Conservation (phyloP, 2,113 vertebrate genomes). For the Pipa parva region DNA sequence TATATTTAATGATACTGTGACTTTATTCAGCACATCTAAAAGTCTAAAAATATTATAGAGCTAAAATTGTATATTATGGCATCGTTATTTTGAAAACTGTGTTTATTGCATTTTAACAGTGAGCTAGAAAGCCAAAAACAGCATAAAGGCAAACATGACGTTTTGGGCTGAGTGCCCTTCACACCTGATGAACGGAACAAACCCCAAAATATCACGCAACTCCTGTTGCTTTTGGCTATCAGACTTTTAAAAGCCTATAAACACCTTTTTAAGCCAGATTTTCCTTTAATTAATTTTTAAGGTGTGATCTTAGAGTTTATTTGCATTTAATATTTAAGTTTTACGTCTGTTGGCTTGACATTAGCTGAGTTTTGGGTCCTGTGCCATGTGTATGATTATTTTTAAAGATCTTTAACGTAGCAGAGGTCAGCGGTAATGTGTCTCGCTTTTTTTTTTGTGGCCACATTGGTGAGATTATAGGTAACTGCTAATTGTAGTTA, state of each 20-base stretch:
- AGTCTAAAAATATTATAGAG: background rate
- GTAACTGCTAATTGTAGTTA: background rate
- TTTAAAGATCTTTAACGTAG: background rate
- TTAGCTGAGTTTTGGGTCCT: constrained; percentile 7
- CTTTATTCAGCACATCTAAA: background rate
- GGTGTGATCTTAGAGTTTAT: constrained; percentile 20
- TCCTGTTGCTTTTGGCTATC: constrained; percentile 30
- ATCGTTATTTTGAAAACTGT: constrained; percentile 22
- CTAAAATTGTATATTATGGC: constrained; percentile 23
- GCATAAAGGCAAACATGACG: constrained; percentile 38
- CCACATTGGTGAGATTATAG: background rate
- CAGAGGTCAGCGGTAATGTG: background rate
- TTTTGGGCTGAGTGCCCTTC: constrained; percentile 37
- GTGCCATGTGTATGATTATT: constrained; percentile 12
- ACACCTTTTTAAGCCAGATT: constrained; percentile 37
- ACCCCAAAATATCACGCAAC: constrained; percentile 20
- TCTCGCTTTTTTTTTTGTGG: constrained; percentile 4
- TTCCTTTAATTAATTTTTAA: constrained; percentile 39
- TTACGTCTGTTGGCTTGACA: constrained; percentile 4
- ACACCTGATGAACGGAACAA: constrained; percentile 29
- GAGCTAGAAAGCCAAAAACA: constrained; percentile 27
- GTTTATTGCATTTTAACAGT: constrained; percentile 34
- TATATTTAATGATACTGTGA: background rate
- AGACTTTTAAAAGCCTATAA: constrained; percentile 30
- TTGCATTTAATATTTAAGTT: constrained; percentile 5